Conservation (phyloP, 2,797 vertebrate species). For the Pangasius sanitwongsei region DNA sequence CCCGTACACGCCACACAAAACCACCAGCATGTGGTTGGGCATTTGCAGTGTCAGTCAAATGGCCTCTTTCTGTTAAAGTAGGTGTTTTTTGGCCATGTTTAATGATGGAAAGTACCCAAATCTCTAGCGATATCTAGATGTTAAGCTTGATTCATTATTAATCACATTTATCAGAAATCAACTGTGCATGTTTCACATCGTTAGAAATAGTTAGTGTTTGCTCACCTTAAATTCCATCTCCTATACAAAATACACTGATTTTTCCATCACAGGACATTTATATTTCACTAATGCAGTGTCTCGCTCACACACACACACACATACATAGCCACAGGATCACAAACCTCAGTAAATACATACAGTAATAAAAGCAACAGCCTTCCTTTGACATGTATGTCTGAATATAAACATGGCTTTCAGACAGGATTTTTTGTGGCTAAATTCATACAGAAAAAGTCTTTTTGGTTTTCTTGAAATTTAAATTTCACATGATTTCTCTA, state of each 20-base stretch:
- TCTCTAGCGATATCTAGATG: not conserved
- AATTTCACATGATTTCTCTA: slow-evolving; percentile 56
- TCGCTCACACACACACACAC: not conserved
- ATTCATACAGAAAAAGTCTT: slow-evolving; percentile 47
- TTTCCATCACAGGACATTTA: not conserved
- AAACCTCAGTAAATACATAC: not conserved
- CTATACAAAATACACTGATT: not conserved
- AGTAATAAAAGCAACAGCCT: slow-evolving; percentile 26
- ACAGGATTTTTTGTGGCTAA: slow-evolving; percentile 40
- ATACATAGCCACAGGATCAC: not conserved
- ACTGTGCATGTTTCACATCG: not conserved
- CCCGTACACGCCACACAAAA: not conserved
- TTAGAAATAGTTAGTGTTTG: not conserved
- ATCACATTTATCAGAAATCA: slow-evolving; percentile 22
- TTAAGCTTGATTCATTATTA: slow-evolving; percentile 1
- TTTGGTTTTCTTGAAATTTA: slow-evolving; percentile 54
- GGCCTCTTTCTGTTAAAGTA: not conserved
- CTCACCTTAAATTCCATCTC: not conserved
- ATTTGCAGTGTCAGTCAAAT: not conserved
- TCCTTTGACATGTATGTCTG: slow-evolving; percentile 30
- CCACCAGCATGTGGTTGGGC: not conserved
- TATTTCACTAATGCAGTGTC: not conserved
- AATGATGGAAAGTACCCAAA: slow-evolving; percentile 14
- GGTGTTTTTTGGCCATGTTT: not conserved
- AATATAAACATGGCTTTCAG: slow-evolving; percentile 37